Base-by-base conservation (phyloP, 2,888 invertebrate genomes). In the Apoda limacodes region DNA sequence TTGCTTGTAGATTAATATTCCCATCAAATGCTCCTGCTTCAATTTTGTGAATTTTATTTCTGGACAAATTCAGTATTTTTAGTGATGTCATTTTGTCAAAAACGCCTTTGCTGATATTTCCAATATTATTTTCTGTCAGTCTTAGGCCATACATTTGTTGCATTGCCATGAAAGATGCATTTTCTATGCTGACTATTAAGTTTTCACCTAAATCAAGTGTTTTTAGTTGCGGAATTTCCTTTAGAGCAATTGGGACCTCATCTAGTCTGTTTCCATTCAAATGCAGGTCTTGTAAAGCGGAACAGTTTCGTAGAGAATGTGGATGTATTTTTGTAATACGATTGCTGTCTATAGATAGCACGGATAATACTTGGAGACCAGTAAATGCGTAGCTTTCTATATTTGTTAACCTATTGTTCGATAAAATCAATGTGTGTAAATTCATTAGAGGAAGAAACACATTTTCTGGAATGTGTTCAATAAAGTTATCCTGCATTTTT, bases 121-220 rank as follows among this genome's bases (percentile, higher is more conserved):
- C 88, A 50, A 90, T 91, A 61, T 89, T 88, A 65, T 95, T 95
- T 70, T 92, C 90, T 14, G 93, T 92, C 36, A 95, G 71, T 51
- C 93, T 83, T 35, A 95, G 76, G 12, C 92, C 89, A 55, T 89
- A 89, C 60, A 95, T 85, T 55, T 90, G 89, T 49, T 86, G 85
- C 83, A 94, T 85, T 45, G 88, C 86, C 61, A 86, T 85, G 55
- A 94, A 90, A n/a, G 91, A 90, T 34, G 88, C 86, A 59, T 90
- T 89, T 48, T 86, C 88, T 49, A 95, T 84, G 46, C 85, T 84
- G 29, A 87, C 85, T 50, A 95, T 90, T 55, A 89, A 86, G 70
- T 95, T 95, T 71, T 92, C 91, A 14, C 92, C 92, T 45, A 95
- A 82, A 68, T 93, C 92, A 39, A 95, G 76, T 11, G 89, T 89